These are phyloP conservation scores for Listronotus bonariensis DNA, from an alignment of 1,140 invertebrate species.

Conservation along the genomic window DNA sequence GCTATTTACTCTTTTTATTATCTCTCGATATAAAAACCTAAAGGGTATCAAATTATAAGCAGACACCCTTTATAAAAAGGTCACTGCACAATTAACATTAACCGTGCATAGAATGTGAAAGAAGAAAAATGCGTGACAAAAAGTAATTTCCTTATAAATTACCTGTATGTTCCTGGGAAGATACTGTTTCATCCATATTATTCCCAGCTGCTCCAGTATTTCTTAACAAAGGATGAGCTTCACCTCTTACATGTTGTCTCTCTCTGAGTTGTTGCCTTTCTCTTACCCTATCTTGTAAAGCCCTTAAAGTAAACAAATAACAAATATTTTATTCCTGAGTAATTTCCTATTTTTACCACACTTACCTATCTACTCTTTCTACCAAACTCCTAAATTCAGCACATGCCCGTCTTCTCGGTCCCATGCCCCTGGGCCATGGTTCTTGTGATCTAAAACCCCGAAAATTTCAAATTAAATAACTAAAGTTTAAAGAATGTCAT, in stretches of 20 bases:
- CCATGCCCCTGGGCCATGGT: conserved; percentile 30
- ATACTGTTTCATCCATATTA: conserved; percentile 17
- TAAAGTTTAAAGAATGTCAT: too few relatives aligned
- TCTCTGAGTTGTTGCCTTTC: conserved; percentile 55
- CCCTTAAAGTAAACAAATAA: neutral
- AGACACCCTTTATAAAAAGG: too few relatives aligned
- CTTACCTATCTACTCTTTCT: conserved; percentile 33
- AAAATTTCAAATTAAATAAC: too few relatives aligned
- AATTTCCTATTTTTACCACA: neutral
- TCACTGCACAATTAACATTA: too few relatives aligned
- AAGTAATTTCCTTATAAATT: conserved; percentile 1
- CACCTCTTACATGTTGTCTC: conserved; percentile 56
- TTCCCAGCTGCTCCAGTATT: conserved; percentile 15
- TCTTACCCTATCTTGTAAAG: conserved; percentile 44
- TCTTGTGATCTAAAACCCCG: conserved; percentile 28
- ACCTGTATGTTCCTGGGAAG: conserved; percentile 12
- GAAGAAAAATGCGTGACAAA: too few relatives aligned
- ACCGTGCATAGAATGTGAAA: too few relatives aligned
- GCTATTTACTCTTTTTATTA: too few relatives aligned
- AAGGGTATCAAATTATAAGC: too few relatives aligned
- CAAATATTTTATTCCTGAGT: too few relatives aligned
- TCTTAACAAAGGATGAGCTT: conserved; percentile 54
- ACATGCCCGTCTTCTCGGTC: conserved; percentile 25
- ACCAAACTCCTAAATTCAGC: conserved; percentile 29
- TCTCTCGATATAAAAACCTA: too few relatives aligned